Evolutionary conservation across 2,797 vertebrate species (phyloP).

Genomic region (Iguana delicatissima): DNA sequence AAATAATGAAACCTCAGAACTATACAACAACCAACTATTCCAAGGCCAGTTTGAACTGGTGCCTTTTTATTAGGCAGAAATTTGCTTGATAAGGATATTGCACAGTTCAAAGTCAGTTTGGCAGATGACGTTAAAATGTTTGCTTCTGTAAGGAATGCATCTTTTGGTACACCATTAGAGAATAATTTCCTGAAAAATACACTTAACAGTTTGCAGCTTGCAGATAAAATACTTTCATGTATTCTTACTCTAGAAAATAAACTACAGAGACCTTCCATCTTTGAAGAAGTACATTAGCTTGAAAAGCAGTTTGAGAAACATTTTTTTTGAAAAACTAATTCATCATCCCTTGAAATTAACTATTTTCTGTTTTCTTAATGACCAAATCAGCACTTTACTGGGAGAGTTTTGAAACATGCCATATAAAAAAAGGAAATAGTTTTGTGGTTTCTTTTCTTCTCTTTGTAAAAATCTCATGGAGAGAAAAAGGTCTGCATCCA

Average conservation of each 20-base stretch:
- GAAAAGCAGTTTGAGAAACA: background rate
- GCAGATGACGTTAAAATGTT: background rate
- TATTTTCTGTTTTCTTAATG: background rate
- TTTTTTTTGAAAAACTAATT: background rate
- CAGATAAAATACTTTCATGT: too few relatives aligned
- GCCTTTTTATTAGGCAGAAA: background rate
- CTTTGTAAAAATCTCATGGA: background rate
- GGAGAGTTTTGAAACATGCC: background rate
- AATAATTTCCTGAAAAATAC: too few relatives aligned
- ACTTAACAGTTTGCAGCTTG: too few relatives aligned
- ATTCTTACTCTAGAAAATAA: background rate
- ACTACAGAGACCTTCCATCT: background rate
- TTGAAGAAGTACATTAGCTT: background rate
- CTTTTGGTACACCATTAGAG: background rate
- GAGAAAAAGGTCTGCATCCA: background rate
- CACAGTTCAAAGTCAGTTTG: background rate
- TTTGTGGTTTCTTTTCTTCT: background rate
- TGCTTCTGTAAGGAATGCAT: background rate
- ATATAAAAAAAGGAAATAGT: background rate
- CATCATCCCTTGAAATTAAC: background rate
- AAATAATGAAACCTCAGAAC: background rate
- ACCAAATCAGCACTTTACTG: background rate
- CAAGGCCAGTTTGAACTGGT: background rate
- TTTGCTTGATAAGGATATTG: background rate
- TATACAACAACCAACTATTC: background rate